These are phyloP conservation scores for Eremobia ochroleuca DNA, from an alignment of 2,888 invertebrate genomes.

Conservation along the genomic window DNA sequence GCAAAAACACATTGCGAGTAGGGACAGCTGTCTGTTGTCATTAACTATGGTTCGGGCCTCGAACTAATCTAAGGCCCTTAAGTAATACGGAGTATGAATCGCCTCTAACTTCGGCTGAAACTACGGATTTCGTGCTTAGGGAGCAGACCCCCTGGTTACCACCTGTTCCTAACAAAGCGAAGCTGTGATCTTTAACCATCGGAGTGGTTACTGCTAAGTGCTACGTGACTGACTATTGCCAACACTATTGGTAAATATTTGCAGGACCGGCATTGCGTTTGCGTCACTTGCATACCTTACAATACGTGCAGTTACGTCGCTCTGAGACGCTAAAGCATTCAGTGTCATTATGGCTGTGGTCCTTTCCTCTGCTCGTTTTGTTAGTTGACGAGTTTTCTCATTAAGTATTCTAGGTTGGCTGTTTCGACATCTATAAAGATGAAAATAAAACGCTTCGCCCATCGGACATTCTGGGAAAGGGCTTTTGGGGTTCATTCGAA, in stretches of 20 bases:
- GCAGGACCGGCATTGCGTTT: constrained; percentile 32
- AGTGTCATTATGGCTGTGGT: constrained; percentile 20
- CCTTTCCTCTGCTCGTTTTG: constrained; percentile 22
- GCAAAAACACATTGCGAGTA: no score
- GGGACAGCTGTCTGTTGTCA: no score
- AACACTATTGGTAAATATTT: constrained; percentile 48
- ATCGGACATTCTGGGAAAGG: not conserved
- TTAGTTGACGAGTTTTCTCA: constrained; percentile 31
- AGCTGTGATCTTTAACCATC: constrained; percentile 26
- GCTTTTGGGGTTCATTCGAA: not conserved
- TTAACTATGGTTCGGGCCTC: no score
- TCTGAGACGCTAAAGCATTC: constrained; percentile 18
- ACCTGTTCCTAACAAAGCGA: constrained; percentile 17
- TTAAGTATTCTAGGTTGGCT: constrained; percentile 33
- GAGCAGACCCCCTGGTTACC: not conserved
- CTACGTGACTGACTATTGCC: constrained; percentile 34
- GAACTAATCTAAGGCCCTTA: no score
- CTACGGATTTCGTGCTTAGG: not conserved
- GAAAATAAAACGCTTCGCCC: not conserved
- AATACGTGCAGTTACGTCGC: constrained; percentile 42
- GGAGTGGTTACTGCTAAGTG: constrained; percentile 28
- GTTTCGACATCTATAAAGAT: not conserved
- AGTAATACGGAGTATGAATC: no score
- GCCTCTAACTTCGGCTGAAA: not conserved
- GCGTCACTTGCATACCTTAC: constrained; percentile 43